phyloP scores from a whole-genome alignment of 2,797 vertebrate genomes.

The Chaetophractus vellerosus region DNA sequence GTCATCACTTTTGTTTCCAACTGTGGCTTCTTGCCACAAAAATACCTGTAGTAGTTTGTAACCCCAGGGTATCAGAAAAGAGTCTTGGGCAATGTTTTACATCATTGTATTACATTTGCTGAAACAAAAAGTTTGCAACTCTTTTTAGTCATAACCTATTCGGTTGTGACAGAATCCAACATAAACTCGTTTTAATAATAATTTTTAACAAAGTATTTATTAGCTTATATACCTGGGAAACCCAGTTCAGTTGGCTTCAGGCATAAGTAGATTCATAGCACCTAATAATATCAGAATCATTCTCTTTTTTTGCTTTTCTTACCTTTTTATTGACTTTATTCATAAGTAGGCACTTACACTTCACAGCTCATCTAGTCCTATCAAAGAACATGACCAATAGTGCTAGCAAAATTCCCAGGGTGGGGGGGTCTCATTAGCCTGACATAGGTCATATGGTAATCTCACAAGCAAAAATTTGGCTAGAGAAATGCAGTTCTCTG shows the following conservation, averaged over 20 bases:
- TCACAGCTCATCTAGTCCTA: background rate
- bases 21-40: background rate
- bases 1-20: background rate
- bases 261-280: background rate
- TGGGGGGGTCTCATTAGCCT: background rate
- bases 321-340: background rate
- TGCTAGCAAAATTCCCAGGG: background rate
- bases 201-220: background rate
- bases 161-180: background rate
- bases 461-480: background rate
- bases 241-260: background rate
- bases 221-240: background rate
- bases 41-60: background rate
- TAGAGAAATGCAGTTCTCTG: background rate
- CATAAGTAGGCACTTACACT: background rate
- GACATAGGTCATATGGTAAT: background rate
- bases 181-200: slow-evolving; percentile 20
- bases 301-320: slow-evolving; percentile 12
- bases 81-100: background rate
- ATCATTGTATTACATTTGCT: background rate
- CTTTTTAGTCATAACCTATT: background rate
- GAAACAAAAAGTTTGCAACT: background rate
- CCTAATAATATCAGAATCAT: background rate
- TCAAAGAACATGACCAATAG: background rate
- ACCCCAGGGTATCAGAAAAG: background rate